phyloP scores from a whole-genome alignment of 1,140 invertebrate species.

The Maniola jurtina region DNA sequence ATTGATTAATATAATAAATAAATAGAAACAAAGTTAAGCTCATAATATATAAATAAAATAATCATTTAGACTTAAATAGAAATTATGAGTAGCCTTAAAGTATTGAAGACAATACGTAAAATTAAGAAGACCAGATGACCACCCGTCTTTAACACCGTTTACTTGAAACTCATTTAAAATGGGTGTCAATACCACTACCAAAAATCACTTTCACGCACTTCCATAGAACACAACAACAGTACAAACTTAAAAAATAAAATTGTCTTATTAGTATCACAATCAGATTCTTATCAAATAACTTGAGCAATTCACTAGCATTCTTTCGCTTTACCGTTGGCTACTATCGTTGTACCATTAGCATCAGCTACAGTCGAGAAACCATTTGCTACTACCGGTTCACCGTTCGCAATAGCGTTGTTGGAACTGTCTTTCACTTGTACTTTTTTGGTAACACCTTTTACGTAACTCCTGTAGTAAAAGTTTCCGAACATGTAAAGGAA shows the following conservation, averaged over 20 bases:
- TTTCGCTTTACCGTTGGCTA: conserved; percentile 43
- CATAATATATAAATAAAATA: neutral
- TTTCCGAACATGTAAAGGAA: conserved; percentile 92
- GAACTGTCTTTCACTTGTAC: neutral
- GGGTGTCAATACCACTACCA: neutral
- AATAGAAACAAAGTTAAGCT: neutral
- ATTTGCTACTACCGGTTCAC: neutral
- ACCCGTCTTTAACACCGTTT: neutral
- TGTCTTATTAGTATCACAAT: conserved; percentile 28
- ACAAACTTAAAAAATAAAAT: neutral
- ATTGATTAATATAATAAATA: neutral
- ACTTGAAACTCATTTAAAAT: conserved; percentile 19
- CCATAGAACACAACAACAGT: conserved; percentile 5
- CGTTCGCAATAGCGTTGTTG: neutral
- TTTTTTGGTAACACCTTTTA: conserved; percentile 26
- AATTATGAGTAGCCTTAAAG: neutral
- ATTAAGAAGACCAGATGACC: neutral
- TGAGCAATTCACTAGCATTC: conserved; percentile 42
- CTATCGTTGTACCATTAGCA: conserved; percentile 9
- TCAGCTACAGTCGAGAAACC: conserved; percentile 17
- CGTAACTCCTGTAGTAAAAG: conserved; percentile 89
- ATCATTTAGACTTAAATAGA: neutral
- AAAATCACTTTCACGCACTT: neutral
- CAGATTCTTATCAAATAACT: conserved; percentile 18
- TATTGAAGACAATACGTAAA: neutral